Evolutionary conservation across 1,140 invertebrate species (phyloP), one percentile per base, ranked within the genome.

Genomic region (Drosophila kikkawai): DNA sequence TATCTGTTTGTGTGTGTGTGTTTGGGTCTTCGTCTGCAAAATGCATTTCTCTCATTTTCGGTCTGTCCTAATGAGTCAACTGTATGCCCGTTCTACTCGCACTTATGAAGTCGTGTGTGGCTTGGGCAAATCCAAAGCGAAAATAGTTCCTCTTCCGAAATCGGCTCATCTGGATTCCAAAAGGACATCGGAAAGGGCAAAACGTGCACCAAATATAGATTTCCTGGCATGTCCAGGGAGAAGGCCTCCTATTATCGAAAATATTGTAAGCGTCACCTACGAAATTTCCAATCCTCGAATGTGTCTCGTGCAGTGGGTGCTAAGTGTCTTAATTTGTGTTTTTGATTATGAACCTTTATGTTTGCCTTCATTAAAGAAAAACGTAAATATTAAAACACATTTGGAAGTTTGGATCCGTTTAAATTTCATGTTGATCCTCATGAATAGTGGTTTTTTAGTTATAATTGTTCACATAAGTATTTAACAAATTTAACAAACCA

Each of bases 1-100:
- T 17, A 19, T 50, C 29, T 56, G 12, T 29, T 36, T 65, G 39
- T 79, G 19, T 59, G 44, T 41, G 44, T 79, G 19, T 59, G 44
- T 41, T 32, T 41, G 34, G 57, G 48, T 56, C 17, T 61, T 32
- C 41, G 67, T 69, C 78, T 80, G 83, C 80, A 64, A 86, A 87
- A 82, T 87, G 84, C 84, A 87, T 80, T 87, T 70, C 60, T 70
- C 51, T 69, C 79, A 67, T 80, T 84, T 83, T 64, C 61, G 63
- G 70, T 63, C 56, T 29, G 42, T 73, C 69, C 69, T 79, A 79
- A 79, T 79, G 75, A 79, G 65, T 77, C 75, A 47, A 36, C 37
- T 36, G 36, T 36, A 61, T 26, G 19, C 41, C 47, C n/a, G 41
- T 39, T 34, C 50, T 50, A 2, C 36, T 74, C 22, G 17, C 69